Percentiles rank a stretch among this genome's conserved stretches.
Conservation (phyloP, 1,140 invertebrate species). For the Megalonaias nervosa region DNA sequence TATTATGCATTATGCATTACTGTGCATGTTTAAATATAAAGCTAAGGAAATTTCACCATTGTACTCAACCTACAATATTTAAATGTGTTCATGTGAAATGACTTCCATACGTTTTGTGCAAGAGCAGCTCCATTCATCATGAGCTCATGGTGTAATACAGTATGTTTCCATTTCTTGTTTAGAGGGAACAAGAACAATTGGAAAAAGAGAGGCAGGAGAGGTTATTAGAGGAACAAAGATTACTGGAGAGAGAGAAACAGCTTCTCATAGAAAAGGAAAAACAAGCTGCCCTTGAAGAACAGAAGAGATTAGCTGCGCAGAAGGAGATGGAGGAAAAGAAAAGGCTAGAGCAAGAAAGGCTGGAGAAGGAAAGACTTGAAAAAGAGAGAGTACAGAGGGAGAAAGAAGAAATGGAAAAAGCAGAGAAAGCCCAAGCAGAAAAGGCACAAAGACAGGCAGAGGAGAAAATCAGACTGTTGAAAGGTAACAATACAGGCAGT, state of each 20-base stretch:
- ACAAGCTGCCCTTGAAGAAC: constrained; percentile 15
- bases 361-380: constrained; percentile 29
- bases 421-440: constrained; percentile 44
- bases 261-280: constrained; percentile 24
- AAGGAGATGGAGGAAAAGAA: constrained; percentile 25
- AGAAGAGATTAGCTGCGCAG: constrained; percentile 9
- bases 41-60: too few species aligned
- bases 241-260: constrained; percentile 22
- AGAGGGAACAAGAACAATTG: too few species aligned
- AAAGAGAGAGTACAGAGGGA: constrained; percentile 33
- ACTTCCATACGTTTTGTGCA: too few species aligned
- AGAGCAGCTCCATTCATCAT: too few species aligned
- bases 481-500: constrained; percentile 28
- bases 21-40: too few species aligned
- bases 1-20: too few species aligned
- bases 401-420: constrained; percentile 28
- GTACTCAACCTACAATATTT: too few species aligned
- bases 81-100: too few species aligned
- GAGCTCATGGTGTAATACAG: too few species aligned
- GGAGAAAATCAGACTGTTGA: constrained; percentile 44
- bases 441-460: constrained; percentile 44
- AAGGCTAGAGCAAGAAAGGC: constrained; percentile 19
- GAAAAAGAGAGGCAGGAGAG: constrained; percentile 11
- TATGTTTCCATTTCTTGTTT: too few species aligned
- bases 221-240: constrained; percentile 18